phyloP scores from a whole-genome alignment of 2,113 vertebrate species.

The Sapayoa aenigma region DNA sequence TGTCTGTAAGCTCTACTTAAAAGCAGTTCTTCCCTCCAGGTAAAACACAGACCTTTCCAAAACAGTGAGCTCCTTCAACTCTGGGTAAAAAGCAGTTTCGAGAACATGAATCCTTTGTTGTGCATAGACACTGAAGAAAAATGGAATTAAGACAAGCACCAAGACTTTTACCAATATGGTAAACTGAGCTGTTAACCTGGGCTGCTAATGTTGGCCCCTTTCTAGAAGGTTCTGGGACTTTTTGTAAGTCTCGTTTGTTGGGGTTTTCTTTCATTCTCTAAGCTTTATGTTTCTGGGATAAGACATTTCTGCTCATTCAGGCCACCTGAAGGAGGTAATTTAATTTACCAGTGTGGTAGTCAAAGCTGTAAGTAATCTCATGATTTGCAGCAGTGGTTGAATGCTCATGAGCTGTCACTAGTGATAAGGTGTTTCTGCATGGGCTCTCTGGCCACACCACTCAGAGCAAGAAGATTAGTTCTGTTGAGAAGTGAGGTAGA shows the following conservation, averaged over 20 bases:
- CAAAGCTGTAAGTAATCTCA: neutral
- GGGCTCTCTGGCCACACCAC: fast-evolving
- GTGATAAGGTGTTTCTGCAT: neutral
- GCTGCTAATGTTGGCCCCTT: neutral
- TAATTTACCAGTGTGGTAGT: neutral
- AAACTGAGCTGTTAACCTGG: neutral
- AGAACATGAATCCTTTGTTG: neutral
- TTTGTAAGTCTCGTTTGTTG: neutral
- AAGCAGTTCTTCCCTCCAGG: neutral
- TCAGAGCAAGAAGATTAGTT: fast-evolving
- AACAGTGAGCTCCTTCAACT: neutral
- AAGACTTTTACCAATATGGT: neutral
- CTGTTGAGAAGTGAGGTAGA: neutral
- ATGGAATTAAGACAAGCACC: neutral
- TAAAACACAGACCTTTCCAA: neutral
- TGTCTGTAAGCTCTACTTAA: neutral
- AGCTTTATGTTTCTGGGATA: neutral
- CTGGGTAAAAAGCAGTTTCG: neutral
- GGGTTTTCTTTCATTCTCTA: neutral
- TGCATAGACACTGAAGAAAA: neutral
- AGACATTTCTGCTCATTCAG: neutral
- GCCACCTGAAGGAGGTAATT: neutral
- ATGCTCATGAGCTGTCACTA: neutral
- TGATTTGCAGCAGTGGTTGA: neutral
- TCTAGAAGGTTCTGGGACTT: neutral